A percentile compares a stretch with the other conserved stretches of the same genome.
Conservation (phyloP, 2,113 vertebrate species). For the Oceanites oceanicus region DNA sequence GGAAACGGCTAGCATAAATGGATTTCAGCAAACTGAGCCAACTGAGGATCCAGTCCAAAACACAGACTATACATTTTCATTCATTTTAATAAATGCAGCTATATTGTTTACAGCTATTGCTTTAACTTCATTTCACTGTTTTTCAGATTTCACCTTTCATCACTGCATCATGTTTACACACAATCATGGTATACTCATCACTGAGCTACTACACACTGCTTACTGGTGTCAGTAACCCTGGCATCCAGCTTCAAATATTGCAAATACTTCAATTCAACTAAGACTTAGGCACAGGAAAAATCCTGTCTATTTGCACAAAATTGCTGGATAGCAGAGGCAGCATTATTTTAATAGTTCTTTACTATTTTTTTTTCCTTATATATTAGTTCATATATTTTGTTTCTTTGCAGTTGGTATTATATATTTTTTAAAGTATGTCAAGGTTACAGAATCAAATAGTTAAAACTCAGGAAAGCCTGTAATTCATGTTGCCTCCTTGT, state of each 20-base stretch:
- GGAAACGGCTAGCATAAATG: neutral
- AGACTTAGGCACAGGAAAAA: neutral
- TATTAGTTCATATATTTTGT: neutral
- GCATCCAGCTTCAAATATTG: neutral
- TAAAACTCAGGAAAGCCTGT: neutral
- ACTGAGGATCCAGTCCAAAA: neutral
- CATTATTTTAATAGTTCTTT: neutral
- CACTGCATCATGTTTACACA: neutral
- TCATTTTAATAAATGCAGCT: neutral
- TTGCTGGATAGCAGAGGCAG: neutral
- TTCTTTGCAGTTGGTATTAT: neutral
- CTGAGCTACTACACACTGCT: neutral
- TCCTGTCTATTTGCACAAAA: neutral
- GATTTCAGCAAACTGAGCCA: neutral
- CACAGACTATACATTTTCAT: neutral
- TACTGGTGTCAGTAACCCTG: conserved; percentile 15
- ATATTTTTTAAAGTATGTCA: neutral
- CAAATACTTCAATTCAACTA: neutral
- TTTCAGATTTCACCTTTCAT: conserved; percentile 29
- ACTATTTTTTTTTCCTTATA: neutral
- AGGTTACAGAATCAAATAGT: neutral
- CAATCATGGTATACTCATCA: neutral
- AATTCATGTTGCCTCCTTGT: neutral
- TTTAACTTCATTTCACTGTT: neutral
- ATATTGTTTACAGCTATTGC: neutral